A percentile compares a stretch with the other conserved stretches of the same genome.
phyloP scores from a whole-genome alignment of 2,113 vertebrate genomes.

The Zosterops japonicus region DNA sequence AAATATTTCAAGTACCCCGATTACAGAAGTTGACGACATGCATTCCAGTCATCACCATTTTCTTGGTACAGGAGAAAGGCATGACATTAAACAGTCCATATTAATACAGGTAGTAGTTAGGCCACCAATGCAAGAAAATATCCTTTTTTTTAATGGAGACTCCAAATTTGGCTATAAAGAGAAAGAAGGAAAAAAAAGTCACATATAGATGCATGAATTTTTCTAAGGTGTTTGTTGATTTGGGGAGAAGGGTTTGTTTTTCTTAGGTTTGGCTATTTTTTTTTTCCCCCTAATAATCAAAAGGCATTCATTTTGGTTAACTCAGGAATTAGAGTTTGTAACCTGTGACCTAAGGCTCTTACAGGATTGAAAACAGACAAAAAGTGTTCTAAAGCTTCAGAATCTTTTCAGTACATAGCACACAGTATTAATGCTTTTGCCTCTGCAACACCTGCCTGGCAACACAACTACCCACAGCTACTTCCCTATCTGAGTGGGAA shows the following conservation, averaged over 20 bases:
- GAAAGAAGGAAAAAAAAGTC: background rate
- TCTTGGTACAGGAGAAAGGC: background rate
- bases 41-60: conserved; percentile 52
- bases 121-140: background rate
- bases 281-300: background rate
- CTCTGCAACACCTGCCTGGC: background rate
- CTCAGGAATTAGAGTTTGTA: background rate
- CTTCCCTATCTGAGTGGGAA: background rate
- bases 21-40: conserved; percentile 24
- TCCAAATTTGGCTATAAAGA: background rate
- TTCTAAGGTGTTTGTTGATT: background rate
- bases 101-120: background rate
- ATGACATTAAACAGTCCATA: background rate
- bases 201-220: background rate
- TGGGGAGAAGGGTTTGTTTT: background rate
- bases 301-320: background rate
- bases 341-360: background rate
- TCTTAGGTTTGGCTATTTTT: background rate
- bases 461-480: background rate
- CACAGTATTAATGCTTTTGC: background rate
- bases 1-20: conserved; percentile 52
- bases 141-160: background rate
- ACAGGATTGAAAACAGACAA: background rate
- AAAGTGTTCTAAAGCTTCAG: background rate
- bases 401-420: background rate